Evolutionary conservation across 2,113 vertebrate species (phyloP).

Genomic region (Pituophis catenifer): DNA sequence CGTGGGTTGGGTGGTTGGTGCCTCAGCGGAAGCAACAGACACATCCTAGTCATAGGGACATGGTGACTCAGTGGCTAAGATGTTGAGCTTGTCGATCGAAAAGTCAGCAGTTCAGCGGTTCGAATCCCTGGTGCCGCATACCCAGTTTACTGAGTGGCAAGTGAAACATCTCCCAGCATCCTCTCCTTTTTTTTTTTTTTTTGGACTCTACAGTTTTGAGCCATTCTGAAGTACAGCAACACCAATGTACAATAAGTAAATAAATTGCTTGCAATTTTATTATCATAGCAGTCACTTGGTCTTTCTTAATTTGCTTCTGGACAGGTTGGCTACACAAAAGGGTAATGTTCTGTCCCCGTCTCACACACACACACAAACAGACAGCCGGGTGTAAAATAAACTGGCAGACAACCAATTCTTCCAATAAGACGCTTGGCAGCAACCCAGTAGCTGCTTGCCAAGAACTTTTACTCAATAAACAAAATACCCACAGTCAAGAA

Average conservation of each 20-base stretch:
- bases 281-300: not conserved
- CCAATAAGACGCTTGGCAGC: too few relatives aligned
- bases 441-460: too few relatives aligned
- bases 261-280: not conserved
- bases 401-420: too few relatives aligned
- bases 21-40: not conserved
- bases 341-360: not conserved
- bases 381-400: too few relatives aligned
- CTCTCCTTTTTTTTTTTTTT: not conserved
- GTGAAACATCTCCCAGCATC: not conserved
- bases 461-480: too few relatives aligned
- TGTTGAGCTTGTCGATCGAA: too few relatives aligned
- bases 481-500: too few relatives aligned
- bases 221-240: not conserved
- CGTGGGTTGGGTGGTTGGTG: not conserved
- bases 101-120: too few relatives aligned
- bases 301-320: not conserved
- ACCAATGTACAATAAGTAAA: not conserved
- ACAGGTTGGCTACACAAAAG: not conserved
- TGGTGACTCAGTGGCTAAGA: too few relatives aligned
- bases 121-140: too few relatives aligned
- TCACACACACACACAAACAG: too few relatives aligned
- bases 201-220: not conserved
- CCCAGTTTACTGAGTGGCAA: not conserved
- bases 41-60: too few relatives aligned